Evolutionary conservation across 1,140 invertebrate species (phyloP), one percentile per base, ranked within the genome.

Genomic region (Psilanteris sp.): DNA sequence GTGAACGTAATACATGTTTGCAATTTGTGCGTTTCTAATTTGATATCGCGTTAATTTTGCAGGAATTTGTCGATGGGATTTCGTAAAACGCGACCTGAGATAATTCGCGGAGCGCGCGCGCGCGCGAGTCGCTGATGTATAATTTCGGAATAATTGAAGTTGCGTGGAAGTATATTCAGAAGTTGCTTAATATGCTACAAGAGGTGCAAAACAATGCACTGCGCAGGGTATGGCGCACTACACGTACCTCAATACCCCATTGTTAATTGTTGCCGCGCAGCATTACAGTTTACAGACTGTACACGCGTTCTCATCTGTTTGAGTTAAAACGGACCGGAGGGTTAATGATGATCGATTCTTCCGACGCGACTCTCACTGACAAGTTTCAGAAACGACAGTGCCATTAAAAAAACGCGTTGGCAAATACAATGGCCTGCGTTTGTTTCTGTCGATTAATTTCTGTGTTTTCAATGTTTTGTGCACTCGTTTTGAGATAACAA

Each of bases 221-320:
- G 18, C 20, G 18, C 22, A 29, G 66, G 39, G 16, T 70, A 64
- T 32, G 48, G 62, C 22, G 48, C 55, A 54, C 57, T 68, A 66
- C 26, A 41, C 59, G 31, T 68, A 48, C 50, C 59, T 55, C 31
- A 79, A 73, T 77, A 29, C 52, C 8, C 68, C 46, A 76, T 79
- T 81, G 77, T 81, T 77, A 80, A 80, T 77, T 71, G 67, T 75
- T 78, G 55, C 64, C 36, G 62, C 66, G 26, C 59, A 24, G 52
- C 43, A 57, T 72, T 70, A 24, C 55, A 57, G 54, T 59, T 72
- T 67, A 46, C 50, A 61, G 37, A 39, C 46, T 43, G 18, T 41
- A 57, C 68, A 71, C 55, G 27, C 41, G 59, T 52, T 64, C 50
- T 73, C 67, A 54, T 61, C 66, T 64, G 48, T 50, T 64, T 46